These are phyloP conservation scores for Uromys caudimaculatus DNA, from an alignment of 2,797 vertebrate genomes.

Conservation along the genomic window DNA sequence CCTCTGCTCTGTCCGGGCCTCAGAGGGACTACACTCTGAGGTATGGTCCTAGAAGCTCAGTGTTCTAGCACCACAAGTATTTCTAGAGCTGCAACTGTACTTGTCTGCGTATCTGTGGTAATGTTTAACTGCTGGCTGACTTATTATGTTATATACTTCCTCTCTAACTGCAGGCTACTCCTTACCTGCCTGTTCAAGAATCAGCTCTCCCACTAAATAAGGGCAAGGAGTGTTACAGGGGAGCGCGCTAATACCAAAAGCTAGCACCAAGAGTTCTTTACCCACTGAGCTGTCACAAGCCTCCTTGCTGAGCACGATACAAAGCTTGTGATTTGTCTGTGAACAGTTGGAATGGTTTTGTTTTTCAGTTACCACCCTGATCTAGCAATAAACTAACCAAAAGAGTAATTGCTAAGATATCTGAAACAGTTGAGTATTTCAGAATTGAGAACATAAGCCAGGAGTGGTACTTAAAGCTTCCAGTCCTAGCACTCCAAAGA, in stretches of 20 bases:
- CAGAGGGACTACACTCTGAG: neutral
- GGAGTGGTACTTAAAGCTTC: neutral
- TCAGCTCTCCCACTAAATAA: neutral
- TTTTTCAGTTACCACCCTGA: neutral
- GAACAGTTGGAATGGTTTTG: neutral
- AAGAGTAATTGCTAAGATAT: constrained; percentile 13
- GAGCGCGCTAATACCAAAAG: no score
- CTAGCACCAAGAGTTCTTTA: neutral
- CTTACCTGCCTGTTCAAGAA: neutral
- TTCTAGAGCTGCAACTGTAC: neutral
- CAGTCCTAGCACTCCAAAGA: no score
- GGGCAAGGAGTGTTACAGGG: no score
- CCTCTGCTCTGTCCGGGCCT: neutral
- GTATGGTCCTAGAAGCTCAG: neutral
- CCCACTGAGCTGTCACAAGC: neutral
- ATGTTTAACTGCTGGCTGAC: neutral
- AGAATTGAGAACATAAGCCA: neutral
- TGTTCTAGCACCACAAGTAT: neutral
- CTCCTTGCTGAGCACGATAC: neutral
- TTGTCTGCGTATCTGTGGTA: neutral
- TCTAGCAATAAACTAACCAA: constrained; percentile 51
- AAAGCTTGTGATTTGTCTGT: neutral
- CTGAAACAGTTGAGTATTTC: constrained; percentile 39
- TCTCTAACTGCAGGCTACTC: neutral
- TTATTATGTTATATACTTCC: neutral